Conservation (phyloP, 2,888 invertebrate genomes). For the Drosophila tanythrix region DNA sequence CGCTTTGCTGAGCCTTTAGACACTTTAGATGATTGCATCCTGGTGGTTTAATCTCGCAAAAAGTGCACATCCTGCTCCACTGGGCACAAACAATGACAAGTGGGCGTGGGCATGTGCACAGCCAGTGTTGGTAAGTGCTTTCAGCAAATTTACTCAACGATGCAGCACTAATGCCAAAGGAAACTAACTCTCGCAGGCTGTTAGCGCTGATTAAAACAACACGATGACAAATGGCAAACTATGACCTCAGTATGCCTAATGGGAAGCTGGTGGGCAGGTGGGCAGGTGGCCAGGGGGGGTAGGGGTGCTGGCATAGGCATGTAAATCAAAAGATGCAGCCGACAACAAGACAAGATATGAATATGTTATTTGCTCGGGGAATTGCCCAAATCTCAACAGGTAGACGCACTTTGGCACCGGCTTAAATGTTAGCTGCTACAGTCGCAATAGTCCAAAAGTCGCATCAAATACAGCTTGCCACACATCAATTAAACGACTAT, state of each 20-base stretch:
- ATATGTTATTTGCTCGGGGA: conserved; percentile 83
- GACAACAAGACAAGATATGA: conserved; percentile 72
- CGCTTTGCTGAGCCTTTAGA: neutral
- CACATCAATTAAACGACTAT: neutral
- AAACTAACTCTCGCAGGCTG: conserved; percentile 52
- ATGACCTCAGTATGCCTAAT: conserved; percentile 7
- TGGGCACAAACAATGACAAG: conserved; percentile 66
- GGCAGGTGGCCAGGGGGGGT: neutral
- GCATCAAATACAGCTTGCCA: conserved; percentile 5
- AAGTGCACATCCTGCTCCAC: conserved; percentile 60
- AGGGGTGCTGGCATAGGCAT: conserved; percentile 8
- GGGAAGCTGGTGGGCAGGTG: neutral
- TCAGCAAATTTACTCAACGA: conserved; percentile 57
- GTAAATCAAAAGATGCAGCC: conserved; percentile 54
- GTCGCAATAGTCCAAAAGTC: conserved; percentile 2
- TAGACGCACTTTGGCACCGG: conserved; percentile 80
- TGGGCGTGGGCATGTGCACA: conserved; percentile 42
- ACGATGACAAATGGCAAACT: conserved; percentile 40
- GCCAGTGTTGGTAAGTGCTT: conserved; percentile 71
- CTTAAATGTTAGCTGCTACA: conserved; percentile 17
- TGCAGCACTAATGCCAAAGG: conserved; percentile 51
- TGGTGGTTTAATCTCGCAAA: conserved; percentile 63
- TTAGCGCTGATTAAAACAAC: conserved; percentile 72
- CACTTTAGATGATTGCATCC: conserved; percentile 74
- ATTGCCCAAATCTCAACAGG: conserved; percentile 83